Evolutionary conservation across 2,113 vertebrate species (phyloP), one percentile per base, ranked within the genome.

Genomic region (Calypte anna): DNA sequence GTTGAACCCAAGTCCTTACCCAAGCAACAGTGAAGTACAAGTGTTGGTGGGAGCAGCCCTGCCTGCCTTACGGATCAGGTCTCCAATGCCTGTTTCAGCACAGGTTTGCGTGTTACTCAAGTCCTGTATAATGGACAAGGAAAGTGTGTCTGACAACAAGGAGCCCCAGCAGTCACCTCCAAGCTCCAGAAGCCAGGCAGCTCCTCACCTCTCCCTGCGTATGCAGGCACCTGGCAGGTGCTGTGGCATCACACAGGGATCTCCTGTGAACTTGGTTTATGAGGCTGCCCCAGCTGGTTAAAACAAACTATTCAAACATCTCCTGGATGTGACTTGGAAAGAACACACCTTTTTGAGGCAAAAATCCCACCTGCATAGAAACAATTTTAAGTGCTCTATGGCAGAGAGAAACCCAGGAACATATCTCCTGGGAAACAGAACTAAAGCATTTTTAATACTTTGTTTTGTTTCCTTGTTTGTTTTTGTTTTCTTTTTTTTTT

Each of bases 261-360:
- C 31, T 3, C 68, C 17, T 36, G 5, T 28, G 14, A 13, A 7
- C 16, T 30, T 3, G 0, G 25, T 8, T 4, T 0, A 4, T 11
- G 46, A 6, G 38, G 30, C 3, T 30, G 70, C 72, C 2, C 3
- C 22, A 53, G 28, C 16, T 2, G 1, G n/a, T 5, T 9, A 22
- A 10, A 55, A 30, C 36, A 33, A 53, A 66, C 27, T 18, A 10
- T 51, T 20, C 5, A 2, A 15, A 31, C 15, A 4, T 4, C 44
- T 77, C 33, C 6, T 5, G 6, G 62, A 15, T 0, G 14, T 7
- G 8, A n/a, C 0, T 24, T 24, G 78, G 43, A 73, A 46, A 17
- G 28, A 75, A 82, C 0, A 1, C 51, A 46, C n/a, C 53, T 44
- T 78, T n/a, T 3, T 36, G 62, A 82, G 75, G 69, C 53, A 38